Base-by-base conservation (phyloP, 92 coral and sea anemone genomes). In the Nematostella vectensis region DNA sequence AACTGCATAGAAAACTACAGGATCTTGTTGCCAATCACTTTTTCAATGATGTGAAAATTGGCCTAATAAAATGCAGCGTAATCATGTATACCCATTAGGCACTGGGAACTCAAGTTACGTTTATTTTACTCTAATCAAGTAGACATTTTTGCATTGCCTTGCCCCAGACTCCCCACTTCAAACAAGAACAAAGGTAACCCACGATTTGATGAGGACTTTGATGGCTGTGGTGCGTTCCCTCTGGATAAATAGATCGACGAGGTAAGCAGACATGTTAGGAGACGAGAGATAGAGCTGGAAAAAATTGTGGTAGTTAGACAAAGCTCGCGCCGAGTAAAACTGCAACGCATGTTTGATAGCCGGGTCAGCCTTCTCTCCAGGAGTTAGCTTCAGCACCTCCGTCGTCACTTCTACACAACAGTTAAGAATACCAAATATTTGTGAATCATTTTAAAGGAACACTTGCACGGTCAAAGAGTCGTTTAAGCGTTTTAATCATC, bases 221-320 rank as follows among this genome's bases (percentile, higher is more conserved):
- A 87, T 58, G 54, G 98, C 98, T 50, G 80, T 80, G 22, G 72
- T 61, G 49, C 98, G 70, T 62, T 91, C 96, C 37, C 96, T 81
- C 84, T 87, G 85, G 27, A 91, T 80, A 59, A 91, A 91, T 82
- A 86, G 79, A 83, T 91, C 98, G 63, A 91, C 73, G 23, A 91
- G 96, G 77, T 91, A 91, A 70, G 93, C 94, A 50, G 96, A 80
- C 98, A 91, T 91, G 72, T 82, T 91, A 65, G 98, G 98, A 69
- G 98, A 93, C 47, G 69, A 82, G 39, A 80, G 75, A 76, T 91
- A 91, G 49, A 91, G 96, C 87, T 87, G 93, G 96, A 91, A 91
- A 83, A 91, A 91, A 86, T 79, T 65, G 83, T 91, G 98, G 81
- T 91, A 91, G 66, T 91, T 91, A 81, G 96, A 91, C 82, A 91